Evolutionary conservation across 2,888 invertebrate species (phyloP), one percentile per base, ranked within the genome.

Genomic region (Sinodicranocentrus sp.): DNA sequence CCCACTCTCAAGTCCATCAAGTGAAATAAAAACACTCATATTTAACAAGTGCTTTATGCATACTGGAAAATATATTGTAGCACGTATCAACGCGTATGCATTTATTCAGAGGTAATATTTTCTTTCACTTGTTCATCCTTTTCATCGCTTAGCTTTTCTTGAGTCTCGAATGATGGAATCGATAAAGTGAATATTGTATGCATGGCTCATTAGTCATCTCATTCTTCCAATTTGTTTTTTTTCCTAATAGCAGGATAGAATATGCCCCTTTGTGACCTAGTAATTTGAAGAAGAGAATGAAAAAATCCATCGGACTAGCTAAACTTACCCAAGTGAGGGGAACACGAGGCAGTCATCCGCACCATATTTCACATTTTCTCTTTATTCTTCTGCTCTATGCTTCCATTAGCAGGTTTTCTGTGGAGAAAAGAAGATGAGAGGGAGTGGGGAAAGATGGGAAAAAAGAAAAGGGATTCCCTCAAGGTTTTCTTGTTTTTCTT

Each of bases 401-500:
- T 71, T 71, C 39, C 57, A 57, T 71, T 57, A 71, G 68, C 23
- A 71, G 54, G 48, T 57, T 71, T 52, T 52, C 70, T 26, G 26
- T 21, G 54, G 70, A 70, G 70, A 52, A 19, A n/a, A 61, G 13
- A 10, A 21, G 21, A 54, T 1, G 54, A 54, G n/a, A n/a, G 39
- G 19, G 54, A 54, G 21, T 19, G 39, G 8, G 39, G 54, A 17
- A 54, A 13, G 19, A 54, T 54, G 54, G n/a, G 44, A n/a, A 44
- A 44, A n/a, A n/a, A 44, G 44, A 25, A 59, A n/a, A 59, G 25
- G 26, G 19, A 59, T n/a, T 13, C 48, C 17, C 25, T 10, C 23
- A 15, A 17, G 10, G 57, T 57, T 19, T 21, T 21, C 57, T 6
- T 19, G 57, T 19, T 23, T 57, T 57, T 57, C 48, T 48, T 48